Evolutionary conservation across 2,888 invertebrate genomes (phyloP).

Genomic region (Sesia bembeciformis): DNA sequence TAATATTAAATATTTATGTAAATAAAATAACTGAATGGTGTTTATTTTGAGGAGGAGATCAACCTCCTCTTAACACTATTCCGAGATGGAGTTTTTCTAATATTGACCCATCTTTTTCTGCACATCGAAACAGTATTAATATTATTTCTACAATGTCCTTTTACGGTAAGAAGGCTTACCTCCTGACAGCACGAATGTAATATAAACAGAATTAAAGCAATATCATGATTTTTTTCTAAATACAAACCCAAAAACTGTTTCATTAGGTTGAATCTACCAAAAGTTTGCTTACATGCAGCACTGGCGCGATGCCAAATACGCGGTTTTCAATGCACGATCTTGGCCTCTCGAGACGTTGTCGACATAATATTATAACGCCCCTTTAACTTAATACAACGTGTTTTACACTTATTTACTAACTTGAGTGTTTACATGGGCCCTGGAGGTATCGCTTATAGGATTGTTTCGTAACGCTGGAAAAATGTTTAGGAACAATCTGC

Average conservation of each 20-base stretch:
- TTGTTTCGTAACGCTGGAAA: background rate
- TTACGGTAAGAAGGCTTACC: too few relatives aligned
- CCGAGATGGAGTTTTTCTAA: too few relatives aligned
- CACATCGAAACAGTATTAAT: too few relatives aligned
- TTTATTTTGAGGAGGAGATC: too few relatives aligned
- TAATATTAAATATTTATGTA: too few relatives aligned
- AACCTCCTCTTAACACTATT: too few relatives aligned
- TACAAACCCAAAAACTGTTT: background rate
- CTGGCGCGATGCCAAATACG: slow-evolving; percentile 4
- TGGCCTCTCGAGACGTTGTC: slow-evolving; percentile 4
- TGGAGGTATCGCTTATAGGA: background rate
- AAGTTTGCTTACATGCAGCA: background rate
- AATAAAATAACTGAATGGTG: too few relatives aligned
- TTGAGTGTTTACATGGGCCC: slow-evolving; percentile 1
- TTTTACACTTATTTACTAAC: slow-evolving; percentile 28
- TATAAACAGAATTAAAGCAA: too few relatives aligned
- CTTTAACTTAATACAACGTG: slow-evolving; percentile 37
- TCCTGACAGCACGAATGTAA: too few relatives aligned
- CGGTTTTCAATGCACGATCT: slow-evolving; percentile 13
- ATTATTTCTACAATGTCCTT: too few relatives aligned
- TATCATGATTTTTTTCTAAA: background rate
- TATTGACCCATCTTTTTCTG: too few relatives aligned
- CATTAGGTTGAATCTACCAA: background rate
- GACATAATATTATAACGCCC: slow-evolving; percentile 18
- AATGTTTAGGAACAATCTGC: too few relatives aligned